Percentiles rank a stretch among this genome's conserved stretches.
These are phyloP conservation scores for Vollenhovia emeryi DNA, from an alignment of 1,140 invertebrate genomes.

Conservation along the genomic window DNA sequence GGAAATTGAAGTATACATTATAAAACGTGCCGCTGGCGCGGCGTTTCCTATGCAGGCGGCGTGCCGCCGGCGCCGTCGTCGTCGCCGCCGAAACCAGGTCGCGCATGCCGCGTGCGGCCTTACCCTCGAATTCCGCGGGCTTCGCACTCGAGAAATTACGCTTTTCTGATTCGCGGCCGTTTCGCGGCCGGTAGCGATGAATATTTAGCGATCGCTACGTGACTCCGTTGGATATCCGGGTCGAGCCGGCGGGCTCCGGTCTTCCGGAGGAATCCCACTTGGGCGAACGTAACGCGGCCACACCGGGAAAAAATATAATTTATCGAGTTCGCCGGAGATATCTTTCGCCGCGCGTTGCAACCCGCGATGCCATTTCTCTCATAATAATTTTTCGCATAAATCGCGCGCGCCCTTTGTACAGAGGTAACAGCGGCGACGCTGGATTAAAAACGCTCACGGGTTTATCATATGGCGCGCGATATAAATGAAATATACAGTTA, in stretches of 20 bases:
- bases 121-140: constrained; percentile 28
- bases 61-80: not conserved
- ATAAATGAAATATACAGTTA: constrained; percentile 25
- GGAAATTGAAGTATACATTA: constrained; percentile 81
- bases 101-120: constrained; percentile 54
- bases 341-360: not conserved
- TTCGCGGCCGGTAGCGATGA: constrained; percentile 19
- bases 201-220: constrained; percentile 46
- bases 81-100: constrained; percentile 56
- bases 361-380: constrained; percentile 18
- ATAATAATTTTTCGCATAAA: constrained; percentile 41
- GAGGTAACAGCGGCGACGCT: not conserved
- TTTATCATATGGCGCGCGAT: constrained; percentile 25
- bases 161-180: constrained; percentile 51
- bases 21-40: constrained; percentile 49
- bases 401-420: not conserved
- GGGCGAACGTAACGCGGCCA: not conserved
- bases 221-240: constrained; percentile 20
- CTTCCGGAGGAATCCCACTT: not conserved
- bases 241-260: not conserved
- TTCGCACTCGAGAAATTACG: constrained; percentile 31
- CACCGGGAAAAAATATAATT: constrained; percentile 26
- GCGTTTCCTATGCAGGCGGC: constrained; percentile 49
- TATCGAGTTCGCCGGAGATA: not conserved
- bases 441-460: constrained; percentile 29